Conservation (phyloP, 2,888 invertebrate genomes). For the Congeria kusceri region DNA sequence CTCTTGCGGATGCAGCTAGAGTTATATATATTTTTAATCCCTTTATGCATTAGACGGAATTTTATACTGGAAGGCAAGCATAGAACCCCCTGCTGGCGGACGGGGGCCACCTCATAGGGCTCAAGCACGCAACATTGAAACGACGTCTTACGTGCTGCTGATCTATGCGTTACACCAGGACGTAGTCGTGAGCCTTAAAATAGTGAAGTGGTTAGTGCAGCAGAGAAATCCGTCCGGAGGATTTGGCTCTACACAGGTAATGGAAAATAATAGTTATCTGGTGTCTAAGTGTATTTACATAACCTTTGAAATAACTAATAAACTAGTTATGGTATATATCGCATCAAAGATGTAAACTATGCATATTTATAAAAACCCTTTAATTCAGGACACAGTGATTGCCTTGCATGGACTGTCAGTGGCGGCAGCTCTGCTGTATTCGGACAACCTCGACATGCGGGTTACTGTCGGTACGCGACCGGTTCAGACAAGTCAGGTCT, state of each 20-base stretch:
- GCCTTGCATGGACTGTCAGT: conserved; percentile 83
- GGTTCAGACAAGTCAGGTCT: conserved; percentile 13
- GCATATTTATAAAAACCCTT: no score
- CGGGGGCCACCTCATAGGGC: conserved; percentile 27
- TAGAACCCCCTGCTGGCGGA: conserved; percentile 2
- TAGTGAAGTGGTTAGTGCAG: conserved; percentile 51
- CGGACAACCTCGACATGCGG: conserved; percentile 36
- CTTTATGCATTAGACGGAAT: conserved; percentile 13
- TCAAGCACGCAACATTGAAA: conserved; percentile 45
- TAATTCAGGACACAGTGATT: conserved; percentile 83
- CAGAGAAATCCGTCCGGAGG: conserved; percentile 56
- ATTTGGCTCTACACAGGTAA: conserved; percentile 59
- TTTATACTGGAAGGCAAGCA: conserved; percentile 27
- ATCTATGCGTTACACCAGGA: conserved; percentile 20
- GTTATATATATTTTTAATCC: no score
- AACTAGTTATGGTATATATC: no score
- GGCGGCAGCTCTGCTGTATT: conserved; percentile 71
- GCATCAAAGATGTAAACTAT: no score
- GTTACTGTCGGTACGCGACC: conserved; percentile 18
- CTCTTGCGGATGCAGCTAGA: no score
- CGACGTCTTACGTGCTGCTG: conserved; percentile 46
- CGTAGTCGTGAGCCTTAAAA: conserved; percentile 13
- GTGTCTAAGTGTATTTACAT: no score
- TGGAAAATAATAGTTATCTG: no score
- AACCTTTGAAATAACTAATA: no score